Evolutionary conservation across 2,113 vertebrate species (phyloP).

Genomic region (Plecturocebus donacophilus): DNA sequence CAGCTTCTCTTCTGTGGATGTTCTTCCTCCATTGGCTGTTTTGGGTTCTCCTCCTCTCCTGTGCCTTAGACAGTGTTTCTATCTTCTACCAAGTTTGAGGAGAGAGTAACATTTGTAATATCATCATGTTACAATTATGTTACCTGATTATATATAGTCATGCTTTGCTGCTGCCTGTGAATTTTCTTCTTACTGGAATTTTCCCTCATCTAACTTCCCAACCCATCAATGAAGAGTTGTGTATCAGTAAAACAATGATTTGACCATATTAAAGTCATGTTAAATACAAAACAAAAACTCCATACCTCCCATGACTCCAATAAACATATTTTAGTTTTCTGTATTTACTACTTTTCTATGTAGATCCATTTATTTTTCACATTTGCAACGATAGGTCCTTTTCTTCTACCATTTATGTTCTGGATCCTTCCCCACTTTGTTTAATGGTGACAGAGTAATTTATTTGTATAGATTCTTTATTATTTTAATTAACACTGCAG

Average conservation of each 20-base stretch:
- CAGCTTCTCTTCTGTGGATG: conserved; percentile 60
- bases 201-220: not conserved
- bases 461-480: not conserved
- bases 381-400: not conserved
- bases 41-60: conserved; percentile 16
- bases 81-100: conserved; percentile 53
- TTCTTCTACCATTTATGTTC: not conserved
- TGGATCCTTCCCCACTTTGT: not conserved
- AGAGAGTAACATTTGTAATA: conserved; percentile 65
- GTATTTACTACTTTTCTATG: not conserved
- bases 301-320: not conserved
- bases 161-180: not conserved
- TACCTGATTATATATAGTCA: no score
- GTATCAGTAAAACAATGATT: not conserved
- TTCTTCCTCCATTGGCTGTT: conserved; percentile 66
- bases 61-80: conserved; percentile 44
- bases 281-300: not conserved
- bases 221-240: no score
- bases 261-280: not conserved
- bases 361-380: not conserved
- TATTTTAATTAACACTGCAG: not conserved
- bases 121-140: not conserved
- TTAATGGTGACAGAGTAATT: not conserved
- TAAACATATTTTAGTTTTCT: conserved; percentile 1
- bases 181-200: not conserved